These are phyloP conservation scores for Nycteola revayana DNA, from an alignment of 2,888 invertebrate species.

Conservation along the genomic window DNA sequence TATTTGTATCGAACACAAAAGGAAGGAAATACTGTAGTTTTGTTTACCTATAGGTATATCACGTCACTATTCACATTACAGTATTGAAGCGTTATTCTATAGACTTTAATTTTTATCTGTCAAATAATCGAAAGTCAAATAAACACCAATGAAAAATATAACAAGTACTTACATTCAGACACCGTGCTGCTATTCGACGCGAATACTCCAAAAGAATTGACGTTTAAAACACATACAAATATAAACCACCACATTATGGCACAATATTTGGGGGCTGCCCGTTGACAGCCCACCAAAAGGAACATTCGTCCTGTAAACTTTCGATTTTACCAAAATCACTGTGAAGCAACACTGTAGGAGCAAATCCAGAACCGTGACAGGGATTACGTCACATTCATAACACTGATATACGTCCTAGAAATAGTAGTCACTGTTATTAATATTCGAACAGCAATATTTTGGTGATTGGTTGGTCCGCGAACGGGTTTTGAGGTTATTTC, in stretches of 20 bases:
- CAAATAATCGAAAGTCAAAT: not conserved
- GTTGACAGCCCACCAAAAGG: conserved; percentile 78
- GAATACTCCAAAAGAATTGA: conserved; percentile 64
- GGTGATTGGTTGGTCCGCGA: conserved; percentile 60
- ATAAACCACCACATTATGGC: conserved; percentile 79
- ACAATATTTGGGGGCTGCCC: conserved; percentile 78
- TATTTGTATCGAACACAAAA: too few species aligned
- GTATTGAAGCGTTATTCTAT: too few species aligned
- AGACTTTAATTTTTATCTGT: too few species aligned
- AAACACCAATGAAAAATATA: conserved; percentile 19
- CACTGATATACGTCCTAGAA: conserved; percentile 46
- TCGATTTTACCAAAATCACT: conserved; percentile 69
- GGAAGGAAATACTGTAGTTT: conserved; percentile 12
- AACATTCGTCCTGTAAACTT: conserved; percentile 75
- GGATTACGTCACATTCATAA: conserved; percentile 50
- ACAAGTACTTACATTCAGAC: conserved; percentile 59
- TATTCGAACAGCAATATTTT: conserved; percentile 62
- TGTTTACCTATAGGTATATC: conserved; percentile 40
- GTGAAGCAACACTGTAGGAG: conserved; percentile 51
- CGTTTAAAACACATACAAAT: conserved; percentile 70
- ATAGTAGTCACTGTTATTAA: conserved; percentile 58
- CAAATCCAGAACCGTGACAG: conserved; percentile 38
- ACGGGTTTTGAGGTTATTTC: conserved; percentile 76
- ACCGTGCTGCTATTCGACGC: conserved; percentile 58
- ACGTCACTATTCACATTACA: too few species aligned